Conservation (phyloP, 2,888 invertebrate genomes). For the Catocala nupta region DNA sequence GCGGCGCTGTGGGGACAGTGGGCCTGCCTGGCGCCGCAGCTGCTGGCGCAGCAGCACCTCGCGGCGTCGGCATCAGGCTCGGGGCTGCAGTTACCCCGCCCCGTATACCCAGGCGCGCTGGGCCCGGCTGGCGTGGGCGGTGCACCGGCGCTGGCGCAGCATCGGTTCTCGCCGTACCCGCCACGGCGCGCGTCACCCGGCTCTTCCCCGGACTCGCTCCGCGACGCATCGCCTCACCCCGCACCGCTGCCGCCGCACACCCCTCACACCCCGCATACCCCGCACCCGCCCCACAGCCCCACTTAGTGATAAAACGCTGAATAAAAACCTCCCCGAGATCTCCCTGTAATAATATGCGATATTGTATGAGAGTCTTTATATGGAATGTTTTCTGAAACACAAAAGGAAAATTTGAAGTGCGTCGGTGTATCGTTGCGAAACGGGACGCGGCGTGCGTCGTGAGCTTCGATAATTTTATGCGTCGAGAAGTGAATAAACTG, state of each 20-base stretch:
- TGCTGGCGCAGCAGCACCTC: slow-evolving; percentile 90
- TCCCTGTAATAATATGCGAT: slow-evolving; percentile 61
- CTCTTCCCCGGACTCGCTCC: slow-evolving; percentile 89
- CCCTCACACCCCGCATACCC: slow-evolving; percentile 75
- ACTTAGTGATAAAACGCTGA: slow-evolving; percentile 72
- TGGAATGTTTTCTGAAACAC: slow-evolving; percentile 55
- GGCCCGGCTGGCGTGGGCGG: slow-evolving; percentile 53
- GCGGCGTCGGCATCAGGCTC: slow-evolving; percentile 85
- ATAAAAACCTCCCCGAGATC: slow-evolving; percentile 63
- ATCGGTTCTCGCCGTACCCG: slow-evolving; percentile 89
- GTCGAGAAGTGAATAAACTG: slow-evolving; percentile 59
- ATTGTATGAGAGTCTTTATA: slow-evolving; percentile 60
- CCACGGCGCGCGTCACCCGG: slow-evolving; percentile 82
- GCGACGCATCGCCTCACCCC: slow-evolving; percentile 82
- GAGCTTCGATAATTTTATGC: slow-evolving; percentile 56
- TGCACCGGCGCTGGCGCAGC: slow-evolving; percentile 80
- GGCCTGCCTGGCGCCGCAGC: slow-evolving; percentile 90
- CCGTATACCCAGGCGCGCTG: slow-evolving; percentile 79
- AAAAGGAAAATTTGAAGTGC: slow-evolving; percentile 53
- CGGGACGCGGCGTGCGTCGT: slow-evolving; percentile 38
- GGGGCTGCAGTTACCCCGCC: slow-evolving; percentile 82
- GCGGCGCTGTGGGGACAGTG: slow-evolving; percentile 91
- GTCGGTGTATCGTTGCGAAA: slow-evolving; percentile 48
- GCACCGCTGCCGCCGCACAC: slow-evolving; percentile 69
- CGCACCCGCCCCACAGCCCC: slow-evolving; percentile 81